Conservation (phyloP, 2,113 vertebrate genomes). For the Eudyptes chrysolophus region DNA sequence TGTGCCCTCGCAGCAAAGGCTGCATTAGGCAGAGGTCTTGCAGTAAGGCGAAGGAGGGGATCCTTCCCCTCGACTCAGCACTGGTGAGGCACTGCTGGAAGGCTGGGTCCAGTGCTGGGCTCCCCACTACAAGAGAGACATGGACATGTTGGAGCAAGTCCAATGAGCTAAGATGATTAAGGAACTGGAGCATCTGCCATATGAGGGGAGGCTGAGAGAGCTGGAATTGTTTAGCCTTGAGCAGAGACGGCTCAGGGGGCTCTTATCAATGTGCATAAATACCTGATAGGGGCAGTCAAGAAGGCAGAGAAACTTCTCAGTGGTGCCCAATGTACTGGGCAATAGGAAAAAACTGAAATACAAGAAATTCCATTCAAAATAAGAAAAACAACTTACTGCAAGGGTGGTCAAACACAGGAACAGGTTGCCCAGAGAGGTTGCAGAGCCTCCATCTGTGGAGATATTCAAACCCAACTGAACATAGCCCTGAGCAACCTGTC, state of each 20-base stretch:
- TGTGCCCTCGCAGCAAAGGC: fast-evolving
- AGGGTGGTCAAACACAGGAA: background rate
- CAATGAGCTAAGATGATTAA: background rate
- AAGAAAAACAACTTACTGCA: background rate
- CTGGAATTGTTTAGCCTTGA: background rate
- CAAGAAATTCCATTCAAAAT: background rate
- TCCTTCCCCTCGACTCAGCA: background rate
- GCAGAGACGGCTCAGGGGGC: background rate
- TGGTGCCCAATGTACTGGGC: too few species aligned
- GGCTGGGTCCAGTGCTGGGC: background rate
- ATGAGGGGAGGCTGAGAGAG: background rate
- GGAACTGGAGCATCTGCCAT: background rate
- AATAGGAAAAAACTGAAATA: background rate
- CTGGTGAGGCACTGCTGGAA: background rate
- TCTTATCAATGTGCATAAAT: background rate
- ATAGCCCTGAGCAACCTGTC: background rate
- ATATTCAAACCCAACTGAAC: background rate
- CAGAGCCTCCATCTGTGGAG: background rate
- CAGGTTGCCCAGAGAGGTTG: background rate
- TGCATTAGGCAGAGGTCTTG: background rate
- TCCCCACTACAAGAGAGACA: background rate
- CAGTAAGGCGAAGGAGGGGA: fast-evolving
- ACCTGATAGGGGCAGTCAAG: background rate
- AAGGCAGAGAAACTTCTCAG: background rate
- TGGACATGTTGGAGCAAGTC: background rate